phyloP scores from a whole-genome alignment of 2,113 vertebrate genomes.

The Pteruthius melanotis region DNA sequence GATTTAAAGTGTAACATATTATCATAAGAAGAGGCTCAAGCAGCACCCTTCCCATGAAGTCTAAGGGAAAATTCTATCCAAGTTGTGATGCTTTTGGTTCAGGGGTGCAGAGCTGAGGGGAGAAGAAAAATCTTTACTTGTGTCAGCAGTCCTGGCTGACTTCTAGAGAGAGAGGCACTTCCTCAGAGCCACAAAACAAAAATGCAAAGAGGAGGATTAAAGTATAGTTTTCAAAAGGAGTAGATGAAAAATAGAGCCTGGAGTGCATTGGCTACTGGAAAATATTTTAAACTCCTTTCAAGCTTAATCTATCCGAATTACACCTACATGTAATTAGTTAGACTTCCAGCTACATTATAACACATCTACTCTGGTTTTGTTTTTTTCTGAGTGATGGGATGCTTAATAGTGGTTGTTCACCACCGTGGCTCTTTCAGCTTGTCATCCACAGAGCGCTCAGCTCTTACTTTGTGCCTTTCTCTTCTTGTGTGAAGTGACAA shows the following conservation, averaged over 20 bases:
- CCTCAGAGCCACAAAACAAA: not conserved
- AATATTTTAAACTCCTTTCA: not conserved
- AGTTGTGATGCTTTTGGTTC: not conserved
- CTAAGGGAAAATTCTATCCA: not conserved
- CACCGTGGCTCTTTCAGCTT: not conserved
- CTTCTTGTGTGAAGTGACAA: not conserved
- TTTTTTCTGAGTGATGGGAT: not conserved
- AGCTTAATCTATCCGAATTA: not conserved
- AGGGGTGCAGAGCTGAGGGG: not conserved
- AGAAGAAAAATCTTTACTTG: not conserved
- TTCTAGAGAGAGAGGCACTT: not conserved
- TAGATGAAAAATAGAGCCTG: not conserved
- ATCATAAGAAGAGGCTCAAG: not conserved
- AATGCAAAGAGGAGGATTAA: not conserved
- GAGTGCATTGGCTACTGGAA: not conserved
- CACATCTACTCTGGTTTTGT: not conserved
- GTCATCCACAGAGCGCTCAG: not conserved
- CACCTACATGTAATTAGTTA: not conserved
- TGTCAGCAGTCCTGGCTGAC: not conserved
- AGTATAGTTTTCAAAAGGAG: not conserved
- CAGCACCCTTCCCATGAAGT: not conserved
- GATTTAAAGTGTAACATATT: not conserved
- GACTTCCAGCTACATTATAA: not conserved
- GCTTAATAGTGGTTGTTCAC: not conserved
- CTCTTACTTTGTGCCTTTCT: not conserved